Conservation (phyloP, 2,113 vertebrate species). For the Bostrychus sinensis region DNA sequence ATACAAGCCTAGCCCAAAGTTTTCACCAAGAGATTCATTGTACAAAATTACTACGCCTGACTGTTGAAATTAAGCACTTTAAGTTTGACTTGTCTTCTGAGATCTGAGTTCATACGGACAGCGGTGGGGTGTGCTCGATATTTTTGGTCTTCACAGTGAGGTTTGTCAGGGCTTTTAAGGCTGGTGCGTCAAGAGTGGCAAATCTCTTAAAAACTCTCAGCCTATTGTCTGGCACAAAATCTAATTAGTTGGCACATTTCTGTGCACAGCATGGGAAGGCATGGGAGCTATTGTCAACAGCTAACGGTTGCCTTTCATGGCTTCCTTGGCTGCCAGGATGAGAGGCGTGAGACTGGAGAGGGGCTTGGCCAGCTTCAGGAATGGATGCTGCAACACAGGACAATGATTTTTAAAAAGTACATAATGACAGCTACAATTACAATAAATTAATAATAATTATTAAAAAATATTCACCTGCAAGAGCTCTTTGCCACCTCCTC, state of each 20-base stretch:
- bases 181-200: slow-evolving; percentile 58
- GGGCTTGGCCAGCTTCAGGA: slow-evolving; percentile 98
- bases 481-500: slow-evolving; percentile 94
- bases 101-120: slow-evolving; percentile 68
- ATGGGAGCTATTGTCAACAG: slow-evolving; percentile 29
- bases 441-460: neutral
- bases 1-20: slow-evolving; percentile 68
- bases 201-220: slow-evolving; percentile 53
- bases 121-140: slow-evolving; percentile 61
- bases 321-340: slow-evolving; percentile 98
- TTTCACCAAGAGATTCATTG: slow-evolving; percentile 52
- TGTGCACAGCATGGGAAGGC: slow-evolving; percentile 71
- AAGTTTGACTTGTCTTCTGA: slow-evolving; percentile 72
- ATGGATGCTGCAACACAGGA: slow-evolving; percentile 86
- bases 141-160: slow-evolving; percentile 78
- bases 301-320: slow-evolving; percentile 98
- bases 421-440: neutral
- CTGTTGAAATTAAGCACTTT: slow-evolving; percentile 65
- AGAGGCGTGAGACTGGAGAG: slow-evolving; percentile 97
- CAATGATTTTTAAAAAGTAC: neutral
- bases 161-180: slow-evolving; percentile 71
- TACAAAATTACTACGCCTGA: slow-evolving; percentile 66
- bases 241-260: slow-evolving; percentile 64
- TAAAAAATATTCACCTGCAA: slow-evolving; percentile 83
- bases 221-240: slow-evolving; percentile 73